phyloP scores from a whole-genome alignment of 2,797 vertebrate genomes.

The Heterohyrax brucei region DNA sequence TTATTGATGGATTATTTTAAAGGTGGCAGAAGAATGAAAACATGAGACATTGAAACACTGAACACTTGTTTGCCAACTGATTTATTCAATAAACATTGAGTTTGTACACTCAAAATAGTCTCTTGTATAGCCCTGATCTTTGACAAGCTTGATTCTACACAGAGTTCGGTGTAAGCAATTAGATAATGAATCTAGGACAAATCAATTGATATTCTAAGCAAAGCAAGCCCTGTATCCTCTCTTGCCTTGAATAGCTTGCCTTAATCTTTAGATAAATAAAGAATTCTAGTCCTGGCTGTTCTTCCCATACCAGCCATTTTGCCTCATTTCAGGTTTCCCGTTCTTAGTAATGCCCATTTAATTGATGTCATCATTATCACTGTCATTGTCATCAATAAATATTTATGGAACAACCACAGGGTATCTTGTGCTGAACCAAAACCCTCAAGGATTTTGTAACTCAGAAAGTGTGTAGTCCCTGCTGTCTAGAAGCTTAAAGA shows the following conservation, averaged over 20 bases:
- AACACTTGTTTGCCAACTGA: conserved; percentile 36
- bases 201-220: not conserved
- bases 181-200: conserved; percentile 37
- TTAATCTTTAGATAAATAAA: conserved; percentile 63
- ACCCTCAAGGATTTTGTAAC: conserved; percentile 38
- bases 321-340: not conserved
- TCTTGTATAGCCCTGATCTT: not conserved
- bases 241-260: conserved; percentile 30
- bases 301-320: not conserved
- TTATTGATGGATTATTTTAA: conserved; percentile 11
- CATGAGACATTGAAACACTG: not conserved
- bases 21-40: conserved; percentile 20
- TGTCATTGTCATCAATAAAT: conserved; percentile 40
- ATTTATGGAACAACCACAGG: conserved; percentile 24
- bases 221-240: not conserved
- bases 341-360: conserved; percentile 45
- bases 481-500: conserved; percentile 29
- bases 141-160: conserved; percentile 1
- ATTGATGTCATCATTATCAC: conserved; percentile 13
- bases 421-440: not conserved
- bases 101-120: conserved; percentile 54
- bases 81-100: conserved; percentile 56
- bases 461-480: not conserved
- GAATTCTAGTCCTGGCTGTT: not conserved
- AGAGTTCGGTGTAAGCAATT: conserved; percentile 59